A percentile compares a stretch with the other conserved stretches of the same genome.
phyloP scores from a whole-genome alignment of 2,113 vertebrate genomes.

The Dasypus novemcinctus region DNA sequence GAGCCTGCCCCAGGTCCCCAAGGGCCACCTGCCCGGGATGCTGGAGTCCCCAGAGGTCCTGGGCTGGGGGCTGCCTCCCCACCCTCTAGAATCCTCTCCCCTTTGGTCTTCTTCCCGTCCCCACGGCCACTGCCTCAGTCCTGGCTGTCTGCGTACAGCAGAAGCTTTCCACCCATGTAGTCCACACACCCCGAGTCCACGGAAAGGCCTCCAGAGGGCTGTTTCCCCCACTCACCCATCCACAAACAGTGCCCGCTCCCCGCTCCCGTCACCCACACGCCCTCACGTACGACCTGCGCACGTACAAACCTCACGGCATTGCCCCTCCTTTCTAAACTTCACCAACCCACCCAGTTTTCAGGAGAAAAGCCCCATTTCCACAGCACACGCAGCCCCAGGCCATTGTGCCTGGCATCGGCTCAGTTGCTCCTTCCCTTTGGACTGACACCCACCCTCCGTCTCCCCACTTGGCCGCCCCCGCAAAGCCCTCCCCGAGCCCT shows the following conservation, averaged over 20 bases:
- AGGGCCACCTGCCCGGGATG: too few relatives aligned
- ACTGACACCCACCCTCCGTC: background rate
- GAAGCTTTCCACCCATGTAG: background rate
- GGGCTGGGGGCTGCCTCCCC: background rate
- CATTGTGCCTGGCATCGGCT: background rate
- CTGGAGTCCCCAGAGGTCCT: too few relatives aligned
- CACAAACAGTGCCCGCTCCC: background rate
- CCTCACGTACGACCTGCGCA: background rate
- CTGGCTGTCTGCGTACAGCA: background rate
- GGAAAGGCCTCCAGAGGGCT: too few relatives aligned
- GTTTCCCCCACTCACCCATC: background rate
- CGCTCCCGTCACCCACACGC: background rate
- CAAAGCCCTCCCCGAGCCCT: background rate
- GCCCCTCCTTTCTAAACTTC: background rate
- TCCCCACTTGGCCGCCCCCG: background rate
- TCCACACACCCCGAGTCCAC: too few relatives aligned
- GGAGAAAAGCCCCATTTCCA: background rate
- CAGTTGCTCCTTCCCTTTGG: background rate
- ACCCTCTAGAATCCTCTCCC: background rate
- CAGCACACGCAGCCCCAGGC: background rate
- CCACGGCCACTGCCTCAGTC: background rate
- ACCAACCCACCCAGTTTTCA: background rate
- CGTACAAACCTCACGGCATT: background rate
- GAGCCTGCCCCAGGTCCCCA: too few relatives aligned
- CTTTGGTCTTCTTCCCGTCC: background rate